These are phyloP conservation scores for Drosophila birchii DNA, from an alignment of 2,888 invertebrate species.

Conservation along the genomic window DNA sequence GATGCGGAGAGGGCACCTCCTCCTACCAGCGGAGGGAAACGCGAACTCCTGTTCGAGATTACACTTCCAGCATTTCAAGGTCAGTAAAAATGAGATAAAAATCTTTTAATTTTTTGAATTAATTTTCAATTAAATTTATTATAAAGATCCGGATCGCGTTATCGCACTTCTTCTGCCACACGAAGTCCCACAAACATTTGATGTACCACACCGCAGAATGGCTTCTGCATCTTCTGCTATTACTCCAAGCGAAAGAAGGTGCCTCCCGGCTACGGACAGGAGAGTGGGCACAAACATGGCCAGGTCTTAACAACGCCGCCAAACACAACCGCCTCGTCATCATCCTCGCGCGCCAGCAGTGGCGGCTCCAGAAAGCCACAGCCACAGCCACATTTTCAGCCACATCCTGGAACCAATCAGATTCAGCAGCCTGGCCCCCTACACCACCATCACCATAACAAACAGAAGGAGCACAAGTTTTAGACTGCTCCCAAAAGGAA, in stretches of 20 bases:
- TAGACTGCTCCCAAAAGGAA: constrained; percentile 42
- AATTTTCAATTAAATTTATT: constrained; percentile 6
- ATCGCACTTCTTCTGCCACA: constrained; percentile 83
- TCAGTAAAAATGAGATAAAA: constrained; percentile 34
- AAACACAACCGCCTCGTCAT: constrained; percentile 70
- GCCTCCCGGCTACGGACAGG: constrained; percentile 19
- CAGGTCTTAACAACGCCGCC: constrained; percentile 43
- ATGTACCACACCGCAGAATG: constrained; percentile 84
- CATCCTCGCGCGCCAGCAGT: constrained; percentile 73
- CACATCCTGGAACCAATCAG: constrained; percentile 15
- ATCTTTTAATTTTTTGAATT: not conserved
- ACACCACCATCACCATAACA: constrained; percentile 52
- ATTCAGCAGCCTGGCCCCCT: constrained; percentile 22
- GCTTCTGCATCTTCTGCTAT: constrained; percentile 84
- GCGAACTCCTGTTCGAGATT: constrained; percentile 77
- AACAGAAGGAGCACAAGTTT: constrained; percentile 61
- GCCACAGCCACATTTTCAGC: constrained; percentile 12
- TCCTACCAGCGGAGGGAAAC: constrained; percentile 79
- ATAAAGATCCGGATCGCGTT: constrained; percentile 81
- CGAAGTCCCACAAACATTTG: constrained; percentile 85
- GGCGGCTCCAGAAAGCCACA: constrained; percentile 60
- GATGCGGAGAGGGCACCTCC: constrained; percentile 31
- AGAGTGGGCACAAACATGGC: constrained; percentile 2
- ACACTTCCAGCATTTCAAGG: constrained; percentile 80
- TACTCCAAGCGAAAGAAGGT: constrained; percentile 79